Evolutionary conservation across 1,140 invertebrate species (phyloP), one percentile per base, ranked within the genome.

Genomic region (Drosophila tsacasi): DNA sequence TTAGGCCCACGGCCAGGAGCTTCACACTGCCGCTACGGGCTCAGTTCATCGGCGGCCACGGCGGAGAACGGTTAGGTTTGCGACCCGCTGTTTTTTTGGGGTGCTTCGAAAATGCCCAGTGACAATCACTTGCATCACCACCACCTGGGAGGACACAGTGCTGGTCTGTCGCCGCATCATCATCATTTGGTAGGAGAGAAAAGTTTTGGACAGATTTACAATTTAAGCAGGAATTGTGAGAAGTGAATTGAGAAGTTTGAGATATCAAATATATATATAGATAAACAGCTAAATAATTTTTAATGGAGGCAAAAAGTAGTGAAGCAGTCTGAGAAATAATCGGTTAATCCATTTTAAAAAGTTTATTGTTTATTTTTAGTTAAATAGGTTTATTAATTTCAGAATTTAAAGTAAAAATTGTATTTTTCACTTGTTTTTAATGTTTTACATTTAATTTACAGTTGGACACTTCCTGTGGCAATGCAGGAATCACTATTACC

Each of bases 71-170:
- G 72, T 80, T 85, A 40, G 37, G 47, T 39, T 52, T 39, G 37
- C 4, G 19, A 50, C 13, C 19, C 52, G 32, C 19, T 55, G 65
- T 12, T 46, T 19, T 27, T 47, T 30, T 10, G 21, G 32, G 30
- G 52, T 47, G n/a, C n/a, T 47, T 19, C n/a, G 12, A 57, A 25
- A 25, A 90, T 90, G 85, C 85, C 85, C 25, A 90, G 82, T 60
- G 85, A 90, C 30, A 90, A 90, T 77, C 85, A 83, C 79, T 76
- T 87, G 49, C 87, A 90, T 77, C 91, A 91, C 39, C 84, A 92
- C 52, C 82, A 91, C 66, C 61, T 86, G 47, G 84, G 84, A 25
- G 84, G 84, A 25, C 73, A 75, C 32, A 75, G 68, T 57, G 79
- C 74, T 23, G 87, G 87, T 30, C 19, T 92, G 12, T 92, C 91